Base-by-base conservation (phyloP, 2,113 vertebrate species). In the Montifringilla adamsi region DNA sequence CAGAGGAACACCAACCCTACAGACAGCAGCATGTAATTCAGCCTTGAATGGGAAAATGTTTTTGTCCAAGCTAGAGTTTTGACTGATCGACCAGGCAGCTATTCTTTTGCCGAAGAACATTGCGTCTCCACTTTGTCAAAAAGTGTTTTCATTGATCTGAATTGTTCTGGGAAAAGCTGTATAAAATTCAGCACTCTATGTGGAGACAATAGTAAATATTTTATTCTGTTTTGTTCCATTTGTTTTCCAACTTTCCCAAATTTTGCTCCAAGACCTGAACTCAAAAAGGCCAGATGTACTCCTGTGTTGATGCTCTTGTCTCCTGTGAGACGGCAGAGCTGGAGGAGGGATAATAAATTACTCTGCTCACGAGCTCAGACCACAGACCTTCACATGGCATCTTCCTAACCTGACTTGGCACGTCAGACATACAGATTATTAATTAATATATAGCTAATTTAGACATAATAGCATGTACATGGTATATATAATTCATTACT, bases 71-170 rank as follows among this genome's bases (percentile, higher is more conserved):
- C 8, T 46, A 44, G 52, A 88, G 26, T 92, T 84, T 67, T 7
- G 1, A 77, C 44, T 67, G 47, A 70, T 81, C 0, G 1, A 33
- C 30, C 77, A 63, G 64, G 27, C 0, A 0, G 79, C 7, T 73
- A 8, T 76, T 73, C 37, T 77, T 87, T 67, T 2, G 11, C 50
- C 4, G 9, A 67, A 87, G 58, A 89, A 66, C 63, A 67, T 28
- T 3, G 0, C 0, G 9, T 88, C 53, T 90, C 82, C 47, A 10
- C 33, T 44, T 52, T 37, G 35, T 69, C 2, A 0, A 84, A 74
- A 89, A 89, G 17, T 47, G 44, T 74, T 70, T 90, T 85, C 59
- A 70, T 88, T 68, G 73, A 92, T 93, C 85, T 50, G 24, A 30
- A 43, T 44, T 1, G 0, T 89, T 93, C 79, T 88, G 47, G 35